Conservation (phyloP, 2,797 vertebrate genomes). For the Malacoraja senta region DNA sequence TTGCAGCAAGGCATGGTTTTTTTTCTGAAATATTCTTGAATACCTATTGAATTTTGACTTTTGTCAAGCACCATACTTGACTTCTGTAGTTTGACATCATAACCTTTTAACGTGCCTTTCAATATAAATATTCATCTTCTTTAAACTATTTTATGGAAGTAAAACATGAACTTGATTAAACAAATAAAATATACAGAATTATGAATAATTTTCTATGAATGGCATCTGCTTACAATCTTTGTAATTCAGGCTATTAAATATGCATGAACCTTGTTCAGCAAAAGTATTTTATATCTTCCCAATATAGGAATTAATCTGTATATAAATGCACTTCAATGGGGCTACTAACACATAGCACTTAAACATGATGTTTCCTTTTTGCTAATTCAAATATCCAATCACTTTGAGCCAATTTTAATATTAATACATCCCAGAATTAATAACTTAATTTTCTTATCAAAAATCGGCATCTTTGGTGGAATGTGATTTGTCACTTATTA, state of each 20-base stretch:
- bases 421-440: neutral
- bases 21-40: conserved; percentile 71
- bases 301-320: neutral
- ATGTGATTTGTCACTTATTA: neutral
- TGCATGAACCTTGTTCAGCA: neutral
- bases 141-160: conserved; percentile 7
- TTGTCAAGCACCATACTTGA: conserved; percentile 64
- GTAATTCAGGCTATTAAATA: neutral
- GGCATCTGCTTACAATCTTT: neutral
- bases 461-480: neutral
- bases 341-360: too few species aligned
- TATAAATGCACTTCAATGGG: neutral
- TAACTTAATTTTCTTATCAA: neutral
- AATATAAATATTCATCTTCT: neutral
- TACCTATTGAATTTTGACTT: conserved; percentile 63
- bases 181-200: neutral
- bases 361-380: neutral
- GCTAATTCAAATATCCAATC: neutral
- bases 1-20: conserved; percentile 76
- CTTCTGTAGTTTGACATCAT: conserved; percentile 63
- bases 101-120: conserved; percentile 40
- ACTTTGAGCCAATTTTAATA: neutral
- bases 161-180: neutral
- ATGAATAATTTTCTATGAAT: conserved; percentile 6
- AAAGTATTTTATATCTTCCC: neutral